phyloP scores from a whole-genome alignment of 1,140 invertebrate species.

The Musca domestica region DNA sequence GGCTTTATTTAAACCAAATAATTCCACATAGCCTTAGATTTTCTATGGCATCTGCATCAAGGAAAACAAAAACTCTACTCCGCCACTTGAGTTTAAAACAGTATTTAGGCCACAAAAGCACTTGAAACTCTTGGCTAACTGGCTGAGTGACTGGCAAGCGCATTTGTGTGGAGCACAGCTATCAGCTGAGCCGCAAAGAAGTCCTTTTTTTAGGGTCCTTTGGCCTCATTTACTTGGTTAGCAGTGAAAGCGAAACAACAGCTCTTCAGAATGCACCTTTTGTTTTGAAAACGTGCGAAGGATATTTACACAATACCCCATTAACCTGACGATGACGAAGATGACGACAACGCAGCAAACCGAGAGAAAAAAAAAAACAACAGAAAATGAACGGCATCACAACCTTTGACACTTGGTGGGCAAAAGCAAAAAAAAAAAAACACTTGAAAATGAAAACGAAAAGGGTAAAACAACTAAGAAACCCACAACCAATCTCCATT shows the following conservation, averaged over 20 bases:
- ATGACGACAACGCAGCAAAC: too few relatives aligned
- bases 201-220: too few relatives aligned
- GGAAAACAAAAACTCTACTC: neutral
- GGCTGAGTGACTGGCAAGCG: too few relatives aligned
- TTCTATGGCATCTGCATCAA: neutral
- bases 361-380: slow-evolving; percentile 1
- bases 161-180: too few relatives aligned
- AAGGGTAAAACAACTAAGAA: neutral
- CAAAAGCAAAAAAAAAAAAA: slow-evolving; percentile 11
- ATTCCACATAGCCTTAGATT: neutral
- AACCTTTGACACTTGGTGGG: slow-evolving; percentile 8
- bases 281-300: neutral
- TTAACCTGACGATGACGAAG: neutral
- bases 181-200: too few relatives aligned
- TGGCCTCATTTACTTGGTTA: neutral
- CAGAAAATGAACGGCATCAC: neutral
- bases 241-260: slow-evolving; percentile 8
- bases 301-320: slow-evolving; percentile 10
- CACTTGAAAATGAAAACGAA: neutral
- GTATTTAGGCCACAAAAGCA: slow-evolving; percentile 20
- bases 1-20: neutral
- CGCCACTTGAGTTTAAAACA: slow-evolving; percentile 14
- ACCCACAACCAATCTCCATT: neutral
- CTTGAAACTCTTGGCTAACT: neutral
- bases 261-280: slow-evolving; percentile 11